phyloP scores from a whole-genome alignment of 2,888 invertebrate species.

The Dimorphilus gyrociliatus region DNA sequence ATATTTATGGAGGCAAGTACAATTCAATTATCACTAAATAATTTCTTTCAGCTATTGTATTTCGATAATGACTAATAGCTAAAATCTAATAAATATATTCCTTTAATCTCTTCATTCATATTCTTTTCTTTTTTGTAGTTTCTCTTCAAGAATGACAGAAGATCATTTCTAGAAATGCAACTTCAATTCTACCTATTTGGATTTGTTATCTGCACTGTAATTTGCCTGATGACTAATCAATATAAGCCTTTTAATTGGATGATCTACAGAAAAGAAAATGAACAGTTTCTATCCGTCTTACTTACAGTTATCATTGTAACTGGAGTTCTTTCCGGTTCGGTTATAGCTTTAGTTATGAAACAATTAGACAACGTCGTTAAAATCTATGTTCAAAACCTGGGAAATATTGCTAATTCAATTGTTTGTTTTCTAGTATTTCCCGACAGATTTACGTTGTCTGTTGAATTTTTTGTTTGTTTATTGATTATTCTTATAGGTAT shows the following conservation, averaged over 20 bases:
- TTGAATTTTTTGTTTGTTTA: slow-evolving; percentile 6
- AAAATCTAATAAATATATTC: too few species aligned
- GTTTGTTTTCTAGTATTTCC: slow-evolving; percentile 8
- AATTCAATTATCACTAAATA: background rate
- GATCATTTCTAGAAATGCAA: slow-evolving; percentile 10
- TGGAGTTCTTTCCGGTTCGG: too few species aligned
- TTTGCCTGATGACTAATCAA: slow-evolving; percentile 4
- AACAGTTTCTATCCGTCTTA: too few species aligned
- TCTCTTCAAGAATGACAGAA: slow-evolving; percentile 11
- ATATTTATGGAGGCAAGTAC: slow-evolving; percentile 7
- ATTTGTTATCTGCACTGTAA: slow-evolving; percentile 2
- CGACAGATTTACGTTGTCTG: slow-evolving; percentile 6
- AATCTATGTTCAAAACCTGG: slow-evolving; percentile 8
- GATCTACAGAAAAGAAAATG: too few species aligned
- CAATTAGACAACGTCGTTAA: slow-evolving; percentile 11
- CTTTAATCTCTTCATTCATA: too few species aligned
- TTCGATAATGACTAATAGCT: too few species aligned
- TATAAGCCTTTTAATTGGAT: too few species aligned
- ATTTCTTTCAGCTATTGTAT: too few species aligned
- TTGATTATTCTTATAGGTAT: slow-evolving; percentile 6
- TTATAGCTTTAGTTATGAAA: slow-evolving; percentile 8
- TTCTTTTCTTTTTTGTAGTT: slow-evolving; percentile 7
- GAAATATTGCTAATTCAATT: slow-evolving; percentile 8
- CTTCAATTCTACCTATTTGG: slow-evolving; percentile 9
- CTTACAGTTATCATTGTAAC: too few species aligned